phyloP scores from a whole-genome alignment of 2,888 invertebrate genomes.

The Lamellibrachia columna region DNA sequence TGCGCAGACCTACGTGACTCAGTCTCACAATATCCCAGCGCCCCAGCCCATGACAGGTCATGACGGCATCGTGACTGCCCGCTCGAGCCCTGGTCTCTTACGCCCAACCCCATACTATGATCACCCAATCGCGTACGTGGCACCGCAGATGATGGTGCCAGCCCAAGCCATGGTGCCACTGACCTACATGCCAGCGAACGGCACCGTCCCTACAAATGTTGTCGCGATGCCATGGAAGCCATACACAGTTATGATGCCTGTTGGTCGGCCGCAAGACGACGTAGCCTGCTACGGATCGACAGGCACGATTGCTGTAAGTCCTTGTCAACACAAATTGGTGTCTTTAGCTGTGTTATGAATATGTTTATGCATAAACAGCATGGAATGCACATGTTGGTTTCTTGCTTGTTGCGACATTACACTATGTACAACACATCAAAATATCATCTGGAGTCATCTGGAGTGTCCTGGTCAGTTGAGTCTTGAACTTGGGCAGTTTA shows the following conservation, averaged over 20 bases:
- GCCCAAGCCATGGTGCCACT: neutral
- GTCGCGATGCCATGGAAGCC: neutral
- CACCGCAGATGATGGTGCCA: constrained; percentile 4
- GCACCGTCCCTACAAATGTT: neutral
- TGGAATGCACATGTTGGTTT: too few species aligned
- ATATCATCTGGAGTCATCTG: too few species aligned
- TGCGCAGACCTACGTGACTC: neutral
- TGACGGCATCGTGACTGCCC: neutral
- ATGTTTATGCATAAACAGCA: too few species aligned
- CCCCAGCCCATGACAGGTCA: neutral
- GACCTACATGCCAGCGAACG: neutral
- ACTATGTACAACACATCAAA: too few species aligned
- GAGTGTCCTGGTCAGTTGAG: too few species aligned
- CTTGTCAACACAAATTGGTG: neutral
- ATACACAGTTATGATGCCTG: neutral
- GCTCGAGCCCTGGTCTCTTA: neutral
- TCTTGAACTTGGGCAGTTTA: too few species aligned
- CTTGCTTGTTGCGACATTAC: too few species aligned
- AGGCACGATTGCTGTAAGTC: neutral
- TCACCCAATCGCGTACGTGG: neutral
- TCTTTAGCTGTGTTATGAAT: neutral
- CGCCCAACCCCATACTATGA: neutral
- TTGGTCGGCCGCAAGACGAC: neutral
- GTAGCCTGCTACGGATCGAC: neutral
- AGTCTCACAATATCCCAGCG: neutral